Evolutionary conservation across 1,140 invertebrate species (phyloP).

Genomic region (Drosophila neocordata): DNA sequence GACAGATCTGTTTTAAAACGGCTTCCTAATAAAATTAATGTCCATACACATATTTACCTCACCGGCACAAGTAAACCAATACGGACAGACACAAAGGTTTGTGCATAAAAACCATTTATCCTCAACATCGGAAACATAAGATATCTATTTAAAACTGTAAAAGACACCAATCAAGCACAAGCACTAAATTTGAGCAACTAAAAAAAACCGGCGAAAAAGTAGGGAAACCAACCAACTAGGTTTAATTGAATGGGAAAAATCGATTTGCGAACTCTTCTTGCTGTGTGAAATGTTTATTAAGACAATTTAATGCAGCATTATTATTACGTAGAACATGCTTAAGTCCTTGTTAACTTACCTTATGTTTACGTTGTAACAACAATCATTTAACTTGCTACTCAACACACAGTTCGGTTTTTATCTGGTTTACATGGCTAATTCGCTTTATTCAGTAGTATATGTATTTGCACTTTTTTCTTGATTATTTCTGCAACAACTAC

Average conservation of each 20-base stretch:
- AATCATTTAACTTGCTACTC: not conserved
- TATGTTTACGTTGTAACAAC: not conserved
- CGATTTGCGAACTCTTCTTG: conserved; percentile 55
- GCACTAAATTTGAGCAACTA: not conserved
- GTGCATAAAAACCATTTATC: too few species aligned
- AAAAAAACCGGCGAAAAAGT: not conserved
- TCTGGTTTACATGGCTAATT: conserved; percentile 1
- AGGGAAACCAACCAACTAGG: conserved; percentile 7
- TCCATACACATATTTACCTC: too few species aligned
- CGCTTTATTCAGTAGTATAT: not conserved
- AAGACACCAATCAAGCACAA: not conserved
- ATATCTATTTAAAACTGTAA: too few species aligned
- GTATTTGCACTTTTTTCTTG: conserved; percentile 16
- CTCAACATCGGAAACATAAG: not conserved
- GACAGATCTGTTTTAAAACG: too few species aligned
- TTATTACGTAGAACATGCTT: not conserved
- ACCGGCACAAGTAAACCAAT: too few species aligned
- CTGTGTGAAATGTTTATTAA: conserved; percentile 29
- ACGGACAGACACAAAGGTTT: too few species aligned
- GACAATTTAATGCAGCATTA: not conserved
- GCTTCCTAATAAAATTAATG: too few species aligned
- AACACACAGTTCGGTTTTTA: not conserved
- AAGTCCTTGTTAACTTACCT: conserved; percentile 24
- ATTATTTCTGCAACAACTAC: conserved; percentile 6
- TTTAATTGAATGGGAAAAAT: conserved; percentile 56